These are phyloP conservation scores for Zele albiditarsus DNA, from an alignment of 2,888 invertebrate species.

Conservation along the genomic window DNA sequence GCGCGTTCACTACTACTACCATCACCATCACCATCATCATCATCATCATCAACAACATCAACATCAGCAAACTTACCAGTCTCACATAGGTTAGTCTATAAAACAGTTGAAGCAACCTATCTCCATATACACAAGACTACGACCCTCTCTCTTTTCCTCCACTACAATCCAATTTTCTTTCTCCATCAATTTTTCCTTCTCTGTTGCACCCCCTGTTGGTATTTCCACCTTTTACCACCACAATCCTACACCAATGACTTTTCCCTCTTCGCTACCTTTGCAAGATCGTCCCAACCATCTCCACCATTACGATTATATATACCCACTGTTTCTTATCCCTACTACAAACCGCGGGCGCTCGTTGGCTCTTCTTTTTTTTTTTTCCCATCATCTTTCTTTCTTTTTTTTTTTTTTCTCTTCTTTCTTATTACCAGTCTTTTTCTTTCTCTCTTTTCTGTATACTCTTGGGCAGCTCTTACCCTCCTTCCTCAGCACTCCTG, in stretches of 20 bases:
- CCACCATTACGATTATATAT: slow-evolving; percentile 24
- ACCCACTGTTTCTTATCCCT: slow-evolving; percentile 19
- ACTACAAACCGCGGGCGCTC: background rate
- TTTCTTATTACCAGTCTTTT: background rate
- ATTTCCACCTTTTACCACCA: slow-evolving; percentile 29
- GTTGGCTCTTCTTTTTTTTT: background rate
- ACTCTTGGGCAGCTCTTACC: background rate
- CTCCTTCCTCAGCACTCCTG: background rate
- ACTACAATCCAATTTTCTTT: slow-evolving; percentile 31
- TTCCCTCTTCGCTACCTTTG: slow-evolving; percentile 25
- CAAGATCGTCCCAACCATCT: slow-evolving; percentile 30
- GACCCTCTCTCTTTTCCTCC: slow-evolving; percentile 26
- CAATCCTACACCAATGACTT: slow-evolving; percentile 14
- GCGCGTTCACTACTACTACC: background rate
- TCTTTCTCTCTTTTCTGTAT: background rate
- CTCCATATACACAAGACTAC: background rate
- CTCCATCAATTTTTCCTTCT: slow-evolving; percentile 24
- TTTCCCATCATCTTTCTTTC: background rate
- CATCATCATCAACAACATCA: background rate
- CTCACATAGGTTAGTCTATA: background rate
- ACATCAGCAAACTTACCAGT: background rate
- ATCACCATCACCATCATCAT: background rate
- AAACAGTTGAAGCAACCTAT: background rate
- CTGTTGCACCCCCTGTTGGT: background rate
- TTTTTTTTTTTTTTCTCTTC: background rate